Base-by-base conservation (phyloP, 2,797 vertebrate genomes). In the Otolemur crassicaudatus region DNA sequence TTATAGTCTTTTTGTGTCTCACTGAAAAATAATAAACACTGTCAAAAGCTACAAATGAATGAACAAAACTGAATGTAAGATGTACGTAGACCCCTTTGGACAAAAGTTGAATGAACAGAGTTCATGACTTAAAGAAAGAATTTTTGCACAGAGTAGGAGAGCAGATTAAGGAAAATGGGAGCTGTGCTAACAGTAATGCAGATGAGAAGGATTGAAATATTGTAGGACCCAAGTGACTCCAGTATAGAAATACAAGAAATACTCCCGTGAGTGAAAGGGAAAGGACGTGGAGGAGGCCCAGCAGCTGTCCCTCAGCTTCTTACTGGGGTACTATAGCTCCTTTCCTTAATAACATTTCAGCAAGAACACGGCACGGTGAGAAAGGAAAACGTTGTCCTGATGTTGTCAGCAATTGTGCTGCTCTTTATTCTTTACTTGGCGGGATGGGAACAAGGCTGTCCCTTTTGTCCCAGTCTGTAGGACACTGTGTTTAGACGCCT, bases 401-500 rank as follows among this genome's bases (percentile, higher is more conserved):
- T 56, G 25, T 65, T 92, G 12, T 81, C n/a, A 90, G 63, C 53
- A 60, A 72, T 70, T 79, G 23, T n/a, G 40, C 29, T 70, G 13
- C 4, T 86, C 63, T 82, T 79, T 83, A 67, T 82, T 86, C 63
- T 82, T 82, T 83, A 61, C 82, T 95, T 88, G 69, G 9, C 63
- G 84, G 12, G 56, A n/a, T 4, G 40, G 84, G 22, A 29, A 53
- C 17, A 67, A 76, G 27, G 1, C 25, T 90, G 22, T 65, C 5
- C 20, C 13, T 40, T 92, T 84, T 73, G 43, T 88, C 20, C 20
- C 43, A 25, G 5, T 83, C 82, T 87, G 7, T 73, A 72, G 46
- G 29, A 5, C 69, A 25, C 7, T 72, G 65, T 37, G 4, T 53
- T 87, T 49, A 61, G 22, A 43, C 22, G 67, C 58, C 25, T 25